Evolutionary conservation across 1,140 invertebrate genomes (phyloP).

Genomic region (Vanessa atalanta): DNA sequence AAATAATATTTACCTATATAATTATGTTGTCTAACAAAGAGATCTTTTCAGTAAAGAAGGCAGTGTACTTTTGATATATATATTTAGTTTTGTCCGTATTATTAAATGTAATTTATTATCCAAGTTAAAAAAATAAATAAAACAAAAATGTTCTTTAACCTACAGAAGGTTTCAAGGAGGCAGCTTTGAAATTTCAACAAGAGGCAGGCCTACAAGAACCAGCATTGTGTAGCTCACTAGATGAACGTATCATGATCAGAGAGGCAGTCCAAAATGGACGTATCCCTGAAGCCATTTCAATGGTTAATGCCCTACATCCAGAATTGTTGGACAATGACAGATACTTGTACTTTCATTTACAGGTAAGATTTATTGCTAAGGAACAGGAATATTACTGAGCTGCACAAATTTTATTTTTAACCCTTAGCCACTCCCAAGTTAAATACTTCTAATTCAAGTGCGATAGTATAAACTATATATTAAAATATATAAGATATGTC

Average conservation of each 20-base stretch:
- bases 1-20: too few species aligned
- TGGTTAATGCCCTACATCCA: conserved; percentile 97
- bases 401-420: too few species aligned
- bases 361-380: conserved; percentile 78
- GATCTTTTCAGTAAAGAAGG: neutral
- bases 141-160: conserved; percentile 34
- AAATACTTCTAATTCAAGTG: too few species aligned
- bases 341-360: conserved; percentile 97
- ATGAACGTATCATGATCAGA: conserved; percentile 96
- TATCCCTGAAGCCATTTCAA: conserved; percentile 94
- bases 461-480: too few species aligned
- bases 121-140: too few species aligned
- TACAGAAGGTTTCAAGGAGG: conserved; percentile 98
- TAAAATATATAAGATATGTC: too few species aligned
- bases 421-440: too few species aligned
- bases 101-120: neutral
- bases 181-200: conserved; percentile 97
- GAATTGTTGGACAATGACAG: conserved; percentile 97
- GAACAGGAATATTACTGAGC: too few species aligned
- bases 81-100: neutral
- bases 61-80: neutral
- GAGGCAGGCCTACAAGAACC: conserved; percentile 95
- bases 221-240: conserved; percentile 93
- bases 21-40: too few species aligned
- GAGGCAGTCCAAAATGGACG: conserved; percentile 96